Base-by-base conservation (phyloP, 2,797 vertebrate genomes). In the Takifugu ocellatus region DNA sequence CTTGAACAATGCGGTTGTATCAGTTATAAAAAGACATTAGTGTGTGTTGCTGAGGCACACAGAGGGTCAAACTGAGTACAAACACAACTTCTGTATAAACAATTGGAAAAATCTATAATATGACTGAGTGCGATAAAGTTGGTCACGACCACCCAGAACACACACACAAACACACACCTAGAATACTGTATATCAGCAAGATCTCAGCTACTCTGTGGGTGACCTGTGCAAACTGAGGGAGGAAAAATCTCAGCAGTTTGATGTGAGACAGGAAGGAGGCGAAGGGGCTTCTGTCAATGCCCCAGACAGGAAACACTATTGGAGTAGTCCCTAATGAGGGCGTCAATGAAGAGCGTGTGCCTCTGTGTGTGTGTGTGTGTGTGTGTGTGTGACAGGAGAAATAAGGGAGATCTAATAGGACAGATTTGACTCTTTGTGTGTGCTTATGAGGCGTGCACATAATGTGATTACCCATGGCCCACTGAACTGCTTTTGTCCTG, bases 401-500 rank as follows among this genome's bases (percentile, higher is more conserved):
- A 21, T 43, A 53, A n/a, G 7, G 61, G 47, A 2, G 52, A 70
- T 56, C 63, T 50, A 65, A 78, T 62, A 15, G 67, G 69, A 65
- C 70, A 57, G 55, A 78, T 72, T 75, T 66, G 70, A 64, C 63
- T 69, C 59, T 61, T 61, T 54, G 42, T 64, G 49, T 66, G 75
- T 52, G 63, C 56, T 62, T 49, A 25, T 25, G 58, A 72, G 52
- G 50, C 53, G 26, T 25, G 72, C 56, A 53, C 74, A 78, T 89
- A 89, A 90, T 84, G 65, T 3, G 79, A 87, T 90, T 89, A 88
- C 68, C 67, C 59, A 69, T 4, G 67, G 77, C 59, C 54, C 66
- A 74, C 54, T 62, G 69, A 66, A 70, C 62, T n/a, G 66, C 63
- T 65, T 80, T 84, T 81, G 79, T 81, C 63, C 79, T 80, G 64